Evolutionary conservation across 2,797 vertebrate genomes (phyloP).

Genomic region (Cynopterus sphinx): DNA sequence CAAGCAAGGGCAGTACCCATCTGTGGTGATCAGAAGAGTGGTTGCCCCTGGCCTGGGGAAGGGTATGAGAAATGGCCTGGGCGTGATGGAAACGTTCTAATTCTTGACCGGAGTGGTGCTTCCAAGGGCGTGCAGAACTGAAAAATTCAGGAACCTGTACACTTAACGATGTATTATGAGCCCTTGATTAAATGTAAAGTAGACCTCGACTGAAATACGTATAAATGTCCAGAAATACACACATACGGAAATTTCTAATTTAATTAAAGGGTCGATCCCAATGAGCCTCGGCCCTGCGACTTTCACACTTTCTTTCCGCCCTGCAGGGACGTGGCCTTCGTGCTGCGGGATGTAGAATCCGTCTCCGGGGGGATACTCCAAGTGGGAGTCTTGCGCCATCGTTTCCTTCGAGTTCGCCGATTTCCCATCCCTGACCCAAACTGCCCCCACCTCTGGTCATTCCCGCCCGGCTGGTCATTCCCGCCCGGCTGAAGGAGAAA

Average conservation of each 20-base stretch:
- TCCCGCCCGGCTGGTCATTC: neutral
- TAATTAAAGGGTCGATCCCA: neutral
- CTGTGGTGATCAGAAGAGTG: neutral
- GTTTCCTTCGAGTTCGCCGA: neutral
- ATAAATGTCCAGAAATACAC: neutral
- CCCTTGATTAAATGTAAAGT: neutral
- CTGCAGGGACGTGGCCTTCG: neutral
- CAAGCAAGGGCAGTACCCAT: neutral
- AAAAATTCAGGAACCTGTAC: neutral
- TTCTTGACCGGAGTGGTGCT: neutral
- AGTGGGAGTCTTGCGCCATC: neutral
- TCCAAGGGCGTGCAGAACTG: neutral
- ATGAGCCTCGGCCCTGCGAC: neutral
- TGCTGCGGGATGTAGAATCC: neutral
- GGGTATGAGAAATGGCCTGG: neutral
- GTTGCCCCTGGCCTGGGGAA: neutral
- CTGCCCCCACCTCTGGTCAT: too few relatives aligned
- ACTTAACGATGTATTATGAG: neutral
- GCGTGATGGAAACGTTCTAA: neutral
- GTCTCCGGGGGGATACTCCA: neutral
- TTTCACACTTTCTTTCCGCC: neutral
- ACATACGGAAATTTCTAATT: neutral
- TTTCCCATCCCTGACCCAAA: conserved; percentile 35
- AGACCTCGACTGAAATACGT: neutral
- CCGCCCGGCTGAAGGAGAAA: neutral